Percentiles rank a stretch among this genome's conserved stretches.
Evolutionary conservation across 2,888 invertebrate species (phyloP).

Genomic region (Pseudococcus jackbeardsleyi): DNA sequence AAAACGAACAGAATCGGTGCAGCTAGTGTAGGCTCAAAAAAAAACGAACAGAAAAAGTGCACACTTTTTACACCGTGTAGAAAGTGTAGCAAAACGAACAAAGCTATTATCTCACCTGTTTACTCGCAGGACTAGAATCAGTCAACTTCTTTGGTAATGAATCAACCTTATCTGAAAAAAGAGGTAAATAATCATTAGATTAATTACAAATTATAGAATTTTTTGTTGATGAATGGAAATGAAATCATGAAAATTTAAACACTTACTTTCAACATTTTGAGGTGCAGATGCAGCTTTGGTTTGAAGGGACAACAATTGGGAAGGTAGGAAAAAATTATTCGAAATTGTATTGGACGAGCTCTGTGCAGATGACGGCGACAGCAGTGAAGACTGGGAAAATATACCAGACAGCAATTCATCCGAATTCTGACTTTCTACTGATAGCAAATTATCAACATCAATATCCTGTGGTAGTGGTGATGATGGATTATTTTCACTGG

Average conservation of each 20-base stretch:
- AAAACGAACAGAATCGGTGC: no score
- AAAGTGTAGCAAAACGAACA: no score
- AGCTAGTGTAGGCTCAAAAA: no score
- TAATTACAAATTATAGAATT: neutral
- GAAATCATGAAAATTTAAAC: conserved; percentile 4
- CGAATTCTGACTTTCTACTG: neutral
- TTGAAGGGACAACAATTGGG: conserved; percentile 38
- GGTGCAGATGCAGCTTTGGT: neutral
- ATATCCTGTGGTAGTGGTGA: neutral
- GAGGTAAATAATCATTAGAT: neutral
- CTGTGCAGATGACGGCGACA: neutral
- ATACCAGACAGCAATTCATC: conserved; percentile 53
- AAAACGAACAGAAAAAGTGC: no score
- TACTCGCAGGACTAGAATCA: neutral
- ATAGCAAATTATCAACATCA: neutral
- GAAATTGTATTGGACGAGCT: neutral
- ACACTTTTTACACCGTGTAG: no score
- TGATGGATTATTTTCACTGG: neutral
- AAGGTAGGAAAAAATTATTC: conserved; percentile 59
- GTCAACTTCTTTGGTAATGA: neutral
- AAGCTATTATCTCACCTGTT: neutral
- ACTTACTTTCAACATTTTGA: neutral
- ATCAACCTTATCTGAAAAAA: neutral
- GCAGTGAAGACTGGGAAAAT: neutral
- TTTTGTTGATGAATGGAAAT: conserved; percentile 1